A percentile compares a stretch with the other conserved stretches of the same genome.
Conservation (phyloP, 2,888 invertebrate genomes). For the Pollenia angustigena region DNA sequence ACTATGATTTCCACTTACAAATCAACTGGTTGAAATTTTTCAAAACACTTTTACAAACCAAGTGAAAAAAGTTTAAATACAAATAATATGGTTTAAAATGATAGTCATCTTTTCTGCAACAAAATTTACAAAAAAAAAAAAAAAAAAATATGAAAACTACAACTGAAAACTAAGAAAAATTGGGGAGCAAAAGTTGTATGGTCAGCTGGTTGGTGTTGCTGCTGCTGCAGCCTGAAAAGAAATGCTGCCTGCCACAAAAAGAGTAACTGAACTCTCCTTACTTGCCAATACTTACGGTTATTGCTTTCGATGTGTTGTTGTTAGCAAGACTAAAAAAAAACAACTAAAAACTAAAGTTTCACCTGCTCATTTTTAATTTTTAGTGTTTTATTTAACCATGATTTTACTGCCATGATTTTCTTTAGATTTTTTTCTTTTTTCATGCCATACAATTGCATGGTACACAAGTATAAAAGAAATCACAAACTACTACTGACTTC, state of each 20-base stretch:
- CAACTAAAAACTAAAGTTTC: slow-evolving; percentile 61
- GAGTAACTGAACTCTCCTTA: slow-evolving; percentile 59
- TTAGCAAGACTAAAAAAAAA: slow-evolving; percentile 37
- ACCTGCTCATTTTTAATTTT: slow-evolving; percentile 74
- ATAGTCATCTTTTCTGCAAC: slow-evolving; percentile 58
- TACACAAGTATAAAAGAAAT: slow-evolving; percentile 45
- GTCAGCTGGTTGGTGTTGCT: slow-evolving; percentile 27
- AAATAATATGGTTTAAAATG: slow-evolving; percentile 63
- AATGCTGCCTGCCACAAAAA: slow-evolving; percentile 52
- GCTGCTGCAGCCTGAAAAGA: slow-evolving; percentile 19
- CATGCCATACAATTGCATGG: slow-evolving; percentile 50
- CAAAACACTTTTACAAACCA: slow-evolving; percentile 16
- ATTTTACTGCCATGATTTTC: slow-evolving; percentile 66
- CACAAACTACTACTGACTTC: slow-evolving; percentile 52
- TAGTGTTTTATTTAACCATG: slow-evolving; percentile 70
- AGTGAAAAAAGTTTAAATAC: slow-evolving; percentile 23
- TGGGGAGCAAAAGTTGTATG: slow-evolving; percentile 68
- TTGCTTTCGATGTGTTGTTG: slow-evolving; percentile 57
- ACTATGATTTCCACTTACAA: slow-evolving; percentile 53
- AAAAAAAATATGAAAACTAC: slow-evolving; percentile 8
- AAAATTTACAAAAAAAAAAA: not conserved
- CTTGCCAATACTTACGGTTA: slow-evolving; percentile 62
- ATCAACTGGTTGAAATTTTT: slow-evolving; percentile 45
- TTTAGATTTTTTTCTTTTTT: slow-evolving; percentile 54
- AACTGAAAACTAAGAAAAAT: slow-evolving; percentile 53